phyloP scores from a whole-genome alignment of 1,140 invertebrate genomes.

The Gerris buenoi region DNA sequence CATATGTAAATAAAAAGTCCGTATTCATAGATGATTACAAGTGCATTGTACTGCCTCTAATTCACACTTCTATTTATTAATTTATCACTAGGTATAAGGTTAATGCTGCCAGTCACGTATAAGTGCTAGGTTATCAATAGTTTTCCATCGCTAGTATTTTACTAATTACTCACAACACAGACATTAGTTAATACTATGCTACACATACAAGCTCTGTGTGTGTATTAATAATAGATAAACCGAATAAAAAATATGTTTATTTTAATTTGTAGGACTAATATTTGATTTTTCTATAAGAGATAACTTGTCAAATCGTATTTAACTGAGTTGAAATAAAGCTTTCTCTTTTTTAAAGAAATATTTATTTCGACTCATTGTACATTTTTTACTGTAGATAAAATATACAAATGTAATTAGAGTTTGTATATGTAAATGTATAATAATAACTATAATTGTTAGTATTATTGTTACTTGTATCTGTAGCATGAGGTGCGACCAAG shows the following conservation, averaged over 20 bases:
- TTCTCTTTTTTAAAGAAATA: neutral
- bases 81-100: neutral
- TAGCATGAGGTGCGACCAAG: neutral
- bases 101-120: neutral
- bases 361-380: constrained; percentile 2
- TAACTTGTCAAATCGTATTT: neutral
- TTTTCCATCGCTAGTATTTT: neutral
- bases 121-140: neutral
- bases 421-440: constrained; percentile 1
- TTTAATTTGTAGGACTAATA: neutral
- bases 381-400: constrained; percentile 10
- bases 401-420: neutral
- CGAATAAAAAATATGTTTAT: neutral
- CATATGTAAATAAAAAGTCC: neutral
- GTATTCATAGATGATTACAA: too few relatives aligned
- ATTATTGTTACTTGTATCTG: neutral
- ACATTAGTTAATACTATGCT: neutral
- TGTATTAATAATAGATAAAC: neutral
- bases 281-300: neutral
- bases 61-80: neutral
- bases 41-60: neutral
- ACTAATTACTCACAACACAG: neutral
- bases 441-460: neutral
- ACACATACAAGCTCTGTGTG: neutral
- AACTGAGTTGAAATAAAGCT: too few relatives aligned